Evolutionary conservation across 2,888 invertebrate genomes (phyloP).

Genomic region (Metopia argyrocephala): DNA sequence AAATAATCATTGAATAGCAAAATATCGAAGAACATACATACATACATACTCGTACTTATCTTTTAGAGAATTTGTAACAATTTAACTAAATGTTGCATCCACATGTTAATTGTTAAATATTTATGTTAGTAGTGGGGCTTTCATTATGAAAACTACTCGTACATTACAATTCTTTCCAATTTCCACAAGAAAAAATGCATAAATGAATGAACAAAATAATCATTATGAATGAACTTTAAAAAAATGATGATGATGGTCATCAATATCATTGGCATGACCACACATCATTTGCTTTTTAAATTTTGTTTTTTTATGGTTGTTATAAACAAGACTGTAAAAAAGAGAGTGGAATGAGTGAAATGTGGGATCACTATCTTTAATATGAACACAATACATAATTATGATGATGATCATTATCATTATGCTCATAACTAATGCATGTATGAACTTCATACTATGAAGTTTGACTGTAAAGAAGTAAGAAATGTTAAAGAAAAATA

Average conservation of each 20-base stretch:
- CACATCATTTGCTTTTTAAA: conserved; percentile 25
- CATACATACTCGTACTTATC: not conserved
- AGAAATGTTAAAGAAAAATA: not conserved
- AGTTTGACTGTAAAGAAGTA: conserved; percentile 35
- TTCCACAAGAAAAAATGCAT: conserved; percentile 14
- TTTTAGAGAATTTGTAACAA: conserved; percentile 49
- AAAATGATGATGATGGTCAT: conserved; percentile 20
- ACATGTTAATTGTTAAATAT: conserved; percentile 55
- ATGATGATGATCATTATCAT: conserved; percentile 1
- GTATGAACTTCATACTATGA: too few species aligned
- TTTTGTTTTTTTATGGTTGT: not conserved
- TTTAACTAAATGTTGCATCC: conserved; percentile 59
- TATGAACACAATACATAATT: too few species aligned
- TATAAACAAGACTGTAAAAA: not conserved
- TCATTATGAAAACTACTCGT: not conserved
- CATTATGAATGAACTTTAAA: not conserved
- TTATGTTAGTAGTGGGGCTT: conserved; percentile 15
- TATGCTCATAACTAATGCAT: conserved; percentile 49
- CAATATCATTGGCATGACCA: conserved; percentile 1
- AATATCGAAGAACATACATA: too few species aligned
- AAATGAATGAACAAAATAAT: conserved; percentile 45
- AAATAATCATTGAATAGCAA: too few species aligned
- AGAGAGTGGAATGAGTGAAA: conserved; percentile 22
- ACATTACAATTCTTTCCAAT: not conserved
- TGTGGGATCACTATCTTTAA: conserved; percentile 39